phyloP scores from a whole-genome alignment of 2,113 vertebrate genomes.

The Apteryx owenii region DNA sequence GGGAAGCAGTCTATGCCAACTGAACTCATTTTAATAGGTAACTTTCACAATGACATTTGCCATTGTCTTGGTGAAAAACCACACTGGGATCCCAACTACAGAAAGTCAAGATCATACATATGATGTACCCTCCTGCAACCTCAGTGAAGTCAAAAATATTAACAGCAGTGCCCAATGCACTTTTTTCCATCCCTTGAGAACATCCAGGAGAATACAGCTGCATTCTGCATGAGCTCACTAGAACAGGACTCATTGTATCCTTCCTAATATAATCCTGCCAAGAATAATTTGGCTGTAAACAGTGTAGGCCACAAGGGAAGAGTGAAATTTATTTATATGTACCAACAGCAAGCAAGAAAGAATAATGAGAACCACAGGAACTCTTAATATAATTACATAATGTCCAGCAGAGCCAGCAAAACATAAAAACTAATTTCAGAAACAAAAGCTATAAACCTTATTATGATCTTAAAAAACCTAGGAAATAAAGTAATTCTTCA shows the following conservation, averaged over 20 bases:
- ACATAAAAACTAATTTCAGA: constrained; percentile 52
- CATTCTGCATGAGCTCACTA: background rate
- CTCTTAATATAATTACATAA: constrained; percentile 54
- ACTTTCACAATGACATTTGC: background rate
- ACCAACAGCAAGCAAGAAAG: constrained; percentile 21
- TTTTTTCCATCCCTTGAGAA: background rate
- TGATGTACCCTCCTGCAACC: accelerated
- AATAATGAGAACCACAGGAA: constrained; percentile 54
- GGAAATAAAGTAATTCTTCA: constrained; percentile 26
- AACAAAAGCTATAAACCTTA: constrained; percentile 51
- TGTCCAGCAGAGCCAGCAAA: constrained; percentile 30
- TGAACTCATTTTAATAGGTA: background rate
- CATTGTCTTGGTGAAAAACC: background rate
- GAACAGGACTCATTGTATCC: background rate
- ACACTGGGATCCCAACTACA: background rate
- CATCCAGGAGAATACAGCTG: background rate
- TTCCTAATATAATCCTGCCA: background rate
- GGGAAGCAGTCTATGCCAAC: background rate
- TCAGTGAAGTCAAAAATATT: background rate
- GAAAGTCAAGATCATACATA: background rate
- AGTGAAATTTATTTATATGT: constrained; percentile 37
- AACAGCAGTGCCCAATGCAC: background rate
- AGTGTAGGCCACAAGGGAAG: background rate
- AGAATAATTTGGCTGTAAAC: background rate
- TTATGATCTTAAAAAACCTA: background rate